phyloP scores from a whole-genome alignment of 2,797 vertebrate species.

The Coregonus suidteri region DNA sequence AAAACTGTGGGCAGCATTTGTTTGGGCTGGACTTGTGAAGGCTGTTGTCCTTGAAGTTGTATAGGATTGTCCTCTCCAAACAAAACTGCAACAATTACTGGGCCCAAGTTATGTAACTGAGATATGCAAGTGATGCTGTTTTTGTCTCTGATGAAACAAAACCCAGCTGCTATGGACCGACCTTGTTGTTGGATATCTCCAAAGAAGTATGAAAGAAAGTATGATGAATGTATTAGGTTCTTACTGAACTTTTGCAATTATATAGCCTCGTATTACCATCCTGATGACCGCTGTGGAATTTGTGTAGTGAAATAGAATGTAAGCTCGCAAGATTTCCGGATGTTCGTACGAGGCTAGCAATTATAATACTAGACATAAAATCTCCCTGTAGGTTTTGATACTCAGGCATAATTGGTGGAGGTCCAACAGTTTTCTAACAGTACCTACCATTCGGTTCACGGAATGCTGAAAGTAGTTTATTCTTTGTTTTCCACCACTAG shows the following conservation, averaged over 20 bases:
- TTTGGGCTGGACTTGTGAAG: background rate
- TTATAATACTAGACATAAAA: background rate
- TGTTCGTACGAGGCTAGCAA: background rate
- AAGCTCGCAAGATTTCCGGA: too few species aligned
- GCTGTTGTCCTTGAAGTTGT: background rate
- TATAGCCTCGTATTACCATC: too few species aligned
- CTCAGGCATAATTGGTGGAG: background rate
- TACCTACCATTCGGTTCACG: background rate
- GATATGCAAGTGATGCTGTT: background rate
- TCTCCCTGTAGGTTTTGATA: background rate
- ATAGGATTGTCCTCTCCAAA: background rate
- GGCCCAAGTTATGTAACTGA: background rate
- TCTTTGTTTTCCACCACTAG: conserved; percentile 36
- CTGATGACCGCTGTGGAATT: too few species aligned
- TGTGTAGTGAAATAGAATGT: too few species aligned
- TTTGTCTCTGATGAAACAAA: background rate
- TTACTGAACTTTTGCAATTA: background rate
- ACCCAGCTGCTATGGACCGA: background rate
- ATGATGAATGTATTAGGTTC: background rate
- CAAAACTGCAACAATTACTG: background rate
- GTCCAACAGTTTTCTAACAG: background rate
- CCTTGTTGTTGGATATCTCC: background rate
- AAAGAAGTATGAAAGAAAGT: background rate
- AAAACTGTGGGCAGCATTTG: background rate
- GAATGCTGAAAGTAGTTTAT: background rate